A percentile compares a stretch with the other conserved stretches of the same genome.
Conservation (phyloP, 2,888 invertebrate genomes). For the Ischnura elegans region DNA sequence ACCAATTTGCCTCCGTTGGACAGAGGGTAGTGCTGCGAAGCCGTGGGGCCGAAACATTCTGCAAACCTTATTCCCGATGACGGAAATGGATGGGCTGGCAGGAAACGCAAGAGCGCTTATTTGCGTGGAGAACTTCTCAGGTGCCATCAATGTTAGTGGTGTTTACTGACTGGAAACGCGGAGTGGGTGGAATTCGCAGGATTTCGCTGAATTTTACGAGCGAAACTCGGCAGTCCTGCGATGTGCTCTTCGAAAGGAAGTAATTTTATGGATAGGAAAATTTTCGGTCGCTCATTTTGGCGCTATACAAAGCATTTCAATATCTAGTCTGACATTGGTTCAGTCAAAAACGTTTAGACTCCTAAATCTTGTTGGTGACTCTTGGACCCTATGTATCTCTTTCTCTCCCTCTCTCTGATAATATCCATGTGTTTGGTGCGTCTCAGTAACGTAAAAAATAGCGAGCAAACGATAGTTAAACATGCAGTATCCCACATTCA, state of each 20-base stretch:
- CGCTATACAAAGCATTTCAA: not conserved
- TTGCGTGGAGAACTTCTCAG: not conserved
- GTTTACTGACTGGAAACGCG: not conserved
- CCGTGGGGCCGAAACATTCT: not conserved
- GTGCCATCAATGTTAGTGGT: not conserved
- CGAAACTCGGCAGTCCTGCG: not conserved
- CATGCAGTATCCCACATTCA: no score
- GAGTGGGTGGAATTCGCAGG: not conserved
- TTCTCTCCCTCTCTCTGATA: no score
- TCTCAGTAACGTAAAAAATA: no score
- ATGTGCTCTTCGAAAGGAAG: not conserved
- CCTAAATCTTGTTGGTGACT: no score
- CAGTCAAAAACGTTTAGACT: no score
- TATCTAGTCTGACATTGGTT: not conserved
- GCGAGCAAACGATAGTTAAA: no score
- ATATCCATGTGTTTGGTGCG: no score
- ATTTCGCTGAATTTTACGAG: not conserved
- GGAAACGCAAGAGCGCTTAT: not conserved
- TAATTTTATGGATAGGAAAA: not conserved
- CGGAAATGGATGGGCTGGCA: not conserved
- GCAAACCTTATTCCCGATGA: not conserved
- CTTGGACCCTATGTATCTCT: no score
- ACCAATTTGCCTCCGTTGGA: not conserved
- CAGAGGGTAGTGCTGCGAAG: not conserved
- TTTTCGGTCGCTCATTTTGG: not conserved